These are phyloP conservation scores for Artibeus jamaicensis DNA, from an alignment of 2,797 vertebrate genomes.

Conservation along the genomic window DNA sequence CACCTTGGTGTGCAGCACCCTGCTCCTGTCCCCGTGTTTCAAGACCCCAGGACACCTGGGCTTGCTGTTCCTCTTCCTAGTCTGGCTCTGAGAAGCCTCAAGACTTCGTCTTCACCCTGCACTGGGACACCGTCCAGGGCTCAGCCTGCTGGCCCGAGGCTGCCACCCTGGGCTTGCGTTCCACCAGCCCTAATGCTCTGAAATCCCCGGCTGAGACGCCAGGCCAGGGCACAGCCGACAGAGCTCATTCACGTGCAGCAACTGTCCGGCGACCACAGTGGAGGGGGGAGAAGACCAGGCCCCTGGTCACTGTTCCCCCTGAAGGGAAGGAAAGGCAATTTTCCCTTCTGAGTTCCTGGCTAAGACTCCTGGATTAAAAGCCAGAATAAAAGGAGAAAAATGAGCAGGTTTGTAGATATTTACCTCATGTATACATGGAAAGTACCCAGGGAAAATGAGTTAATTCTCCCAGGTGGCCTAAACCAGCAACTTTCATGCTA, in stretches of 20 bases:
- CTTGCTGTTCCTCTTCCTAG: neutral
- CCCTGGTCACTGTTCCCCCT: neutral
- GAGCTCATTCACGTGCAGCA: conserved; percentile 77
- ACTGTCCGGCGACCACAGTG: neutral
- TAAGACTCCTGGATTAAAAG: neutral
- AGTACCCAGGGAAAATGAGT: neutral
- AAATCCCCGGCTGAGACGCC: conserved; percentile 65
- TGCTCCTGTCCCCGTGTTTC: neutral
- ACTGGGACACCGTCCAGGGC: neutral
- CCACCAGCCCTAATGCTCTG: conserved; percentile 55
- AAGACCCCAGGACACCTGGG: neutral
- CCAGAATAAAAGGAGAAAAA: neutral
- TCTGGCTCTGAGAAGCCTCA: neutral
- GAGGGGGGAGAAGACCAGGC: neutral
- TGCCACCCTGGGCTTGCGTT: conserved; percentile 67
- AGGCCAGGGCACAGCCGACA: neutral
- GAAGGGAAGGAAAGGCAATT: neutral
- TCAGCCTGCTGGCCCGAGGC: neutral
- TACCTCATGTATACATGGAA: neutral
- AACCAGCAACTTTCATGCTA: neutral
- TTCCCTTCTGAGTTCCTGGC: neutral
- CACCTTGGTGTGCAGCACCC: neutral
- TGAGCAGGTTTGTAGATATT: neutral
- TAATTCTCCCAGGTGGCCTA: neutral
- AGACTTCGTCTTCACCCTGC: neutral